phyloP scores from a whole-genome alignment of 2,113 vertebrate species.

The Pipa parva region DNA sequence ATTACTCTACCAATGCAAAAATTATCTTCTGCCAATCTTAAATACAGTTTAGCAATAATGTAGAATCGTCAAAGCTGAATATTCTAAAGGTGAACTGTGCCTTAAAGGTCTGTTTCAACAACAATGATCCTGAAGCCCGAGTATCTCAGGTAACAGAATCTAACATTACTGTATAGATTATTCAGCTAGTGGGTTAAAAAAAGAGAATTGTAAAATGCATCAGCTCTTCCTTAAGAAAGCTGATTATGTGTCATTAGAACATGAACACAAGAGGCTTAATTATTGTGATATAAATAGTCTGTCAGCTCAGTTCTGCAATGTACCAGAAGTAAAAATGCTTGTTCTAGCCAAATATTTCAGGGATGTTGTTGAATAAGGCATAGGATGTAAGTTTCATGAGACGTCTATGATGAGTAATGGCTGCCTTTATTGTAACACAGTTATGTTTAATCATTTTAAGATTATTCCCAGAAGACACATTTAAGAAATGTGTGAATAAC shows the following conservation, averaged over 20 bases:
- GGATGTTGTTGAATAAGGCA: not conserved
- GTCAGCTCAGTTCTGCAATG: fast-evolving
- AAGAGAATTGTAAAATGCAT: fast-evolving
- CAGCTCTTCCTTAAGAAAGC: conserved; percentile 12
- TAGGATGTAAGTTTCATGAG: not conserved
- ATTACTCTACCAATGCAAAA: too few relatives aligned
- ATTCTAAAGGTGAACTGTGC: too few relatives aligned
- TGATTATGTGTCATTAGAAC: not conserved
- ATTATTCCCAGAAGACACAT: not conserved
- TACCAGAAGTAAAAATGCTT: not conserved
- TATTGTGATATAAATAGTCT: not conserved
- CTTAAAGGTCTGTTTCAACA: too few relatives aligned
- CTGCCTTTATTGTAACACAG: not conserved
- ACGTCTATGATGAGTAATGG: not conserved
- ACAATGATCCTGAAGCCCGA: too few relatives aligned
- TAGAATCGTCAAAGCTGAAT: too few relatives aligned
- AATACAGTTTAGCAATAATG: too few relatives aligned
- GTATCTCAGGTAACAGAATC: too few relatives aligned
- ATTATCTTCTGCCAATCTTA: too few relatives aligned
- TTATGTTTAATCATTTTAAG: not conserved
- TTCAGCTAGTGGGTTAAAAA: not conserved
- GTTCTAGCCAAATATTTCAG: fast-evolving
- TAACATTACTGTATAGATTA: too few relatives aligned
- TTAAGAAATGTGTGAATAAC: not conserved
- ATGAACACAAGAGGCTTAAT: fast-evolving